Conservation (phyloP, 1,140 invertebrate species). For the Arion vulgaris region DNA sequence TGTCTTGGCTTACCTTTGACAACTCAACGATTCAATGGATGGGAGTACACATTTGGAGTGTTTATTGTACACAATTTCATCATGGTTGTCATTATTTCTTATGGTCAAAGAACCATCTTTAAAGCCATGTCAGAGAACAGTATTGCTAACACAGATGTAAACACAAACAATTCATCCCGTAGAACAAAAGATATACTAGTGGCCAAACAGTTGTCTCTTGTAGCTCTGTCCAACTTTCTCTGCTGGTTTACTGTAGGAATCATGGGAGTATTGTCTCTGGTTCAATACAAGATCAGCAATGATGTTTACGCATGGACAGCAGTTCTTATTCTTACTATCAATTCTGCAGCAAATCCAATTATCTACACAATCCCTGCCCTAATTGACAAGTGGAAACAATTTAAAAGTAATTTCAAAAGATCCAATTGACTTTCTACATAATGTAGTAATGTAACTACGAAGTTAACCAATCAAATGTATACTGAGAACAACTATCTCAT, state of each 20-base stretch:
- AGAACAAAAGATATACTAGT: not conserved
- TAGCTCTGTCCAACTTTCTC: constrained; percentile 17
- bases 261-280: constrained; percentile 45
- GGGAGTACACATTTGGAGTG: constrained; percentile 47
- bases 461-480: too few species aligned
- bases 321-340: constrained; percentile 37
- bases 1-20: constrained; percentile 54
- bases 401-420: too few species aligned
- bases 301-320: constrained; percentile 45
- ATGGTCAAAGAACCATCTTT: constrained; percentile 44
- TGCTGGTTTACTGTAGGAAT: constrained; percentile 30
- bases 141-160: not conserved
- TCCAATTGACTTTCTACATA: too few species aligned
- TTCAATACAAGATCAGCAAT: constrained; percentile 19
- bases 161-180: not conserved
- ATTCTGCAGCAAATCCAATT: constrained; percentile 39
- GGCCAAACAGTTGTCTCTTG: constrained; percentile 15
- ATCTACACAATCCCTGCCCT: constrained; percentile 29
- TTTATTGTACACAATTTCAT: constrained; percentile 52
- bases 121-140: not conserved
- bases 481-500: too few species aligned
- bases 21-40: constrained; percentile 36
- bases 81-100: constrained; percentile 44
- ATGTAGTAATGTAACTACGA: too few species aligned
- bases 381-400: not conserved